Percentiles rank a stretch among this genome's conserved stretches.
Evolutionary conservation across 2,113 vertebrate species (phyloP).

Genomic region (Pachyramphus minor): DNA sequence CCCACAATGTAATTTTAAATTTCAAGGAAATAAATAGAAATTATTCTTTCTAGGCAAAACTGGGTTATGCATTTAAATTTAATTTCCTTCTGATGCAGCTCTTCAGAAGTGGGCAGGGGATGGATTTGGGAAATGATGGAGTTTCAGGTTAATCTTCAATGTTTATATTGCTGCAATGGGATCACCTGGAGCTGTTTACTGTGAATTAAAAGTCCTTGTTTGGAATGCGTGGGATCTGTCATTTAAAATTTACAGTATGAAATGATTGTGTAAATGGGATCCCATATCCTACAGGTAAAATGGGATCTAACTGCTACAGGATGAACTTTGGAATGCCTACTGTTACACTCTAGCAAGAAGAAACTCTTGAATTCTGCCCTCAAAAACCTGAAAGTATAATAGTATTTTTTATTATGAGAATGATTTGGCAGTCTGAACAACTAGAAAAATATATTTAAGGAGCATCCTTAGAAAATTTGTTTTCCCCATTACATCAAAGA

Average conservation of each 20-base stretch:
- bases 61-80: background rate
- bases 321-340: background rate
- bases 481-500: slow-evolving; percentile 1
- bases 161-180: background rate
- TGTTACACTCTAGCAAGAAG: background rate
- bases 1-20: background rate
- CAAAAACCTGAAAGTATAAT: background rate
- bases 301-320: background rate
- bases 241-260: background rate
- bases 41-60: background rate
- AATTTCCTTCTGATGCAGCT: background rate
- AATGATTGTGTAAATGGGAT: background rate
- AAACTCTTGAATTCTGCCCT: background rate
- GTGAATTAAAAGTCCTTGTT: background rate
- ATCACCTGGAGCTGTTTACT: background rate
- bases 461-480: background rate
- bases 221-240: background rate
- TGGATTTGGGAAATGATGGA: background rate
- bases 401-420: background rate
- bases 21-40: background rate
- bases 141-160: background rate
- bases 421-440: background rate
- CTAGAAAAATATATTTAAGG: background rate
- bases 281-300: background rate
- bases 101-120: background rate